These are phyloP conservation scores for Orientallactaga bullata DNA, from an alignment of 2,113 vertebrate species.

Conservation along the genomic window DNA sequence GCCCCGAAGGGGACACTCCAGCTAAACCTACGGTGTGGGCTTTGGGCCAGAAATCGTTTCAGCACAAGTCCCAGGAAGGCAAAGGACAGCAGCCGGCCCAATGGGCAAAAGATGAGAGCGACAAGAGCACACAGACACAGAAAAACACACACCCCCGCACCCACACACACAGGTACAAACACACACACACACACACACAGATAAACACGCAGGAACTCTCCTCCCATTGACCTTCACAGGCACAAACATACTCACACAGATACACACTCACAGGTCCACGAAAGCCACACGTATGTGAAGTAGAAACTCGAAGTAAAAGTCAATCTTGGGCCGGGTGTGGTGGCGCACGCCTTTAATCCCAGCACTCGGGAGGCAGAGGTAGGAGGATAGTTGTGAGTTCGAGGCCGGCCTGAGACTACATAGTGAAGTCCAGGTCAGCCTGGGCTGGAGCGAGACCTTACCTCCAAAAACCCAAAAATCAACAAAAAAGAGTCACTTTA, in stretches of 20 bases:
- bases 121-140: not conserved
- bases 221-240: not conserved
- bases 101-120: not conserved
- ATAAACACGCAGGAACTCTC: not conserved
- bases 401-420: not conserved
- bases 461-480: no score
- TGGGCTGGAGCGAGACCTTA: not conserved
- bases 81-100: not conserved
- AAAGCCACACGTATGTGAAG: not conserved
- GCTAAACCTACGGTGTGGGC: not conserved
- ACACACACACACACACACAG: not conserved
- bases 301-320: not conserved
- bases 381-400: not conserved
- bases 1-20: not conserved
- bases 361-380: not conserved
- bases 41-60: conserved; percentile 17
- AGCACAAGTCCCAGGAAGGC: not conserved
- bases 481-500: not conserved
- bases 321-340: not conserved
- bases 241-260: not conserved
- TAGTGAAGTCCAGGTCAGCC: not conserved
- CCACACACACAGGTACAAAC: not conserved
- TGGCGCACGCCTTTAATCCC: not conserved
- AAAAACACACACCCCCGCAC: not conserved
- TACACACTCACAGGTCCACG: not conserved